These are phyloP conservation scores for Pangasius krempfi DNA, from an alignment of 2,797 vertebrate genomes.

Conservation along the genomic window DNA sequence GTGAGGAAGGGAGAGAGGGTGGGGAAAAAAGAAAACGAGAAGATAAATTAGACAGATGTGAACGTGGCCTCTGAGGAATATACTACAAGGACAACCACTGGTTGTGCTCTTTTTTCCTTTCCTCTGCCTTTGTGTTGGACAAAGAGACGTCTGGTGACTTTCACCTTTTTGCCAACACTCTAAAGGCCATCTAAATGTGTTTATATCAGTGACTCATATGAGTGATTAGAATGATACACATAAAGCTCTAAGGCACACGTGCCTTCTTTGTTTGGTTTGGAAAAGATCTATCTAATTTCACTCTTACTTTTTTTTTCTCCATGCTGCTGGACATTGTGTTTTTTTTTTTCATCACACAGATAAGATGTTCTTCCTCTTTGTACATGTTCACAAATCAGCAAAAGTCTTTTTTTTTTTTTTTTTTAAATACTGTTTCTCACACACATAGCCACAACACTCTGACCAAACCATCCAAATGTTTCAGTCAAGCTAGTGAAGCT, in stretches of 20 bases:
- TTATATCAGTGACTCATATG: not conserved
- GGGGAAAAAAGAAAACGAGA: slow-evolving; percentile 39
- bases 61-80: slow-evolving; percentile 77
- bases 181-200: slow-evolving; percentile 18
- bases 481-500: not conserved
- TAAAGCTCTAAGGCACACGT: not conserved
- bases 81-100: slow-evolving; percentile 87
- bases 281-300: not conserved
- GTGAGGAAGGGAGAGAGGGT: slow-evolving; percentile 31
- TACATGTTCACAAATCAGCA: not conserved
- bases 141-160: slow-evolving; percentile 29
- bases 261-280: not conserved
- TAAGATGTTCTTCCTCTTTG: slow-evolving; percentile 23
- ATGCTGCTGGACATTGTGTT: not conserved
- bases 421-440: not conserved
- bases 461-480: not conserved
- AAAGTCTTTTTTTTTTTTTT: too few relatives aligned
- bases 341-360: slow-evolving; percentile 14
- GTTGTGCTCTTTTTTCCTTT: slow-evolving; percentile 59
- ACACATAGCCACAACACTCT: too few relatives aligned
- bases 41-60: slow-evolving; percentile 80
- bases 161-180: slow-evolving; percentile 23
- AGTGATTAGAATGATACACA: not conserved
- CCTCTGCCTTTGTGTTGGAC: slow-evolving; percentile 54
- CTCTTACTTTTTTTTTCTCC: not conserved